These are phyloP conservation scores for Tenthredo notha DNA, from an alignment of 2,888 invertebrate genomes.

Conservation along the genomic window DNA sequence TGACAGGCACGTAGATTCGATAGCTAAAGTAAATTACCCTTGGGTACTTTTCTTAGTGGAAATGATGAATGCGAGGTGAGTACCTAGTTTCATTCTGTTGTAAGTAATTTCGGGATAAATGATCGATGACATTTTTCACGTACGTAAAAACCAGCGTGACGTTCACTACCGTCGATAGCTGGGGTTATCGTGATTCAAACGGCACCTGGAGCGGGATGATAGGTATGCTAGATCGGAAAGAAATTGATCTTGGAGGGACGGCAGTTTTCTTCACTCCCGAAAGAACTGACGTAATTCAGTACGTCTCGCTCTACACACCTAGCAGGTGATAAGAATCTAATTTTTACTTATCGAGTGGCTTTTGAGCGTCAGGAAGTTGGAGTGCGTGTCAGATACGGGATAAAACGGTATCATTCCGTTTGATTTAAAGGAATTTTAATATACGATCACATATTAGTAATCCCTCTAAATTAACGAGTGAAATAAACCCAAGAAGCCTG, in stretches of 20 bases:
- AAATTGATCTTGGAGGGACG: constrained; percentile 77
- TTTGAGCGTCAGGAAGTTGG: background rate
- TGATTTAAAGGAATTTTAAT: background rate
- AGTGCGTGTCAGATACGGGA: background rate
- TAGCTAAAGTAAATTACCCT: constrained; percentile 73
- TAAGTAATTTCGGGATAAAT: background rate
- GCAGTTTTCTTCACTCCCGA: constrained; percentile 81
- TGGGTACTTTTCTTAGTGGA: constrained; percentile 70
- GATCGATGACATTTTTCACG: background rate
- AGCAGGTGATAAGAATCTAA: constrained; percentile 78
- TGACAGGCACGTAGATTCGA: constrained; percentile 71
- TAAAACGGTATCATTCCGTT: background rate
- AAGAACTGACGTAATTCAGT: constrained; percentile 83
- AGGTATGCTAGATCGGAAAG: constrained; percentile 70
- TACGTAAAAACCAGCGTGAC: constrained; percentile 61
- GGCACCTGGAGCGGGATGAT: constrained; percentile 75
- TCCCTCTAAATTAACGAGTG: background rate
- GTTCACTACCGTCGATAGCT: constrained; percentile 64
- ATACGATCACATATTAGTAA: background rate
- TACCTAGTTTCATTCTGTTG: constrained; percentile 30
- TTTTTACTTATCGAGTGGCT: background rate
- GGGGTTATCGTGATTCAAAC: constrained; percentile 73
- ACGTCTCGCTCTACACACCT: constrained; percentile 84
- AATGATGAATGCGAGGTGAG: constrained; percentile 75
- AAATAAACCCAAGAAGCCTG: background rate